These are phyloP conservation scores for Neoascia interrupta DNA, from an alignment of 2,888 invertebrate genomes.

Conservation along the genomic window DNA sequence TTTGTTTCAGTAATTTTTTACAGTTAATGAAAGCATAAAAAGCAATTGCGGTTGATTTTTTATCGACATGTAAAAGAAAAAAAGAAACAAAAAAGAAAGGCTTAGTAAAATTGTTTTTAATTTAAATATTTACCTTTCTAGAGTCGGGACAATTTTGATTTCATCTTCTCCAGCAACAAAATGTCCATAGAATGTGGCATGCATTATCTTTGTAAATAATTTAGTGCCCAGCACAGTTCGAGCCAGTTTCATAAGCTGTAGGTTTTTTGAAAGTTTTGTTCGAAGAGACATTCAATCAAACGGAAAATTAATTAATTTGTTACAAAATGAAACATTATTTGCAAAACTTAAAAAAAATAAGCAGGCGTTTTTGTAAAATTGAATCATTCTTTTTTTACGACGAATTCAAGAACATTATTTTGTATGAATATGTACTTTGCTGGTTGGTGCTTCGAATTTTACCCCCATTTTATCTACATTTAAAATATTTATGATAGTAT, in stretches of 20 bases:
- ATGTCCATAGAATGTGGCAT: conserved; percentile 98
- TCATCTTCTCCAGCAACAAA: conserved; percentile 99
- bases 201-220: conserved; percentile 92
- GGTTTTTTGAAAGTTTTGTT: conserved; percentile 70
- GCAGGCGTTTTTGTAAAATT: no score
- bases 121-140: conserved; percentile 83
- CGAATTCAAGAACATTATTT: no score
- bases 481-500: no score
- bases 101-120: conserved; percentile 73
- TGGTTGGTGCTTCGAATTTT: no score
- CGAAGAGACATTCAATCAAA: no score
- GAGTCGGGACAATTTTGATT: conserved; percentile 89
- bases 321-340: no score
- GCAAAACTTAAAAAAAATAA: no score
- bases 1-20: no score
- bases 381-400: no score
- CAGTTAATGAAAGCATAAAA: conserved; percentile 31
- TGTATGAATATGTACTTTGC: no score
- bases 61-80: conserved; percentile 62
- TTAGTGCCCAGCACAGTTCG: conserved; percentile 88
- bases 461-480: no score
- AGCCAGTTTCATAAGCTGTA: conserved; percentile 92
- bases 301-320: no score
- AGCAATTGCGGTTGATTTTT: conserved; percentile 32
- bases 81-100: conserved; percentile 72